A percentile compares a stretch with the other conserved stretches of the same genome.
These are phyloP conservation scores for Dioctria linearis DNA, from an alignment of 2,888 invertebrate species.

Conservation along the genomic window DNA sequence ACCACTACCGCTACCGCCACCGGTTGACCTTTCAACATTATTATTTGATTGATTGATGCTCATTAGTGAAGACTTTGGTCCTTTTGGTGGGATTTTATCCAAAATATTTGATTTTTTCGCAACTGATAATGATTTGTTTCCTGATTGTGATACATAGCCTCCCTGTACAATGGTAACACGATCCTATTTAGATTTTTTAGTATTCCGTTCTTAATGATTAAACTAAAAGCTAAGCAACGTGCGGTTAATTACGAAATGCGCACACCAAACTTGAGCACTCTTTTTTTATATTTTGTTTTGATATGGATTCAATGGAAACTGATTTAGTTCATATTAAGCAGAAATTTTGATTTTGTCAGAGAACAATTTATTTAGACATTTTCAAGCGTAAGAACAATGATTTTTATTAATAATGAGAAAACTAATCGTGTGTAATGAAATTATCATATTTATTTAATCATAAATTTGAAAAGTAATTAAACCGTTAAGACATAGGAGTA, in stretches of 20 bases:
- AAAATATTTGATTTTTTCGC: conserved; percentile 86
- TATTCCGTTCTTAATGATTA: conserved; percentile 65
- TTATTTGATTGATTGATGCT: conserved; percentile 66
- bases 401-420: background rate
- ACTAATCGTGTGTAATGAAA: too few species aligned
- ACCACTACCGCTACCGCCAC: conserved; percentile 56
- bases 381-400: background rate
- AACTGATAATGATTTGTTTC: conserved; percentile 77
- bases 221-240: conserved; percentile 63
- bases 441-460: too few species aligned
- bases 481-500: too few species aligned
- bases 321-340: background rate
- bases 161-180: conserved; percentile 79
- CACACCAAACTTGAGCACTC: conserved; percentile 35
- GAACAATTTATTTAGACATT: background rate
- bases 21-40: background rate
- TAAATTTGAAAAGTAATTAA: too few species aligned
- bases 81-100: conserved; percentile 76
- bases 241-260: conserved; percentile 63
- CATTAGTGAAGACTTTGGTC: conserved; percentile 63
- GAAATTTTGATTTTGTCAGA: background rate
- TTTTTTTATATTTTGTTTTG: background rate
- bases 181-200: conserved; percentile 75
- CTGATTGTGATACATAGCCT: conserved; percentile 75
- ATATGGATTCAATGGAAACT: conserved; percentile 5